Evolutionary conservation across 1,140 invertebrate genomes (phyloP).

Genomic region (Ceratina japonica): DNA sequence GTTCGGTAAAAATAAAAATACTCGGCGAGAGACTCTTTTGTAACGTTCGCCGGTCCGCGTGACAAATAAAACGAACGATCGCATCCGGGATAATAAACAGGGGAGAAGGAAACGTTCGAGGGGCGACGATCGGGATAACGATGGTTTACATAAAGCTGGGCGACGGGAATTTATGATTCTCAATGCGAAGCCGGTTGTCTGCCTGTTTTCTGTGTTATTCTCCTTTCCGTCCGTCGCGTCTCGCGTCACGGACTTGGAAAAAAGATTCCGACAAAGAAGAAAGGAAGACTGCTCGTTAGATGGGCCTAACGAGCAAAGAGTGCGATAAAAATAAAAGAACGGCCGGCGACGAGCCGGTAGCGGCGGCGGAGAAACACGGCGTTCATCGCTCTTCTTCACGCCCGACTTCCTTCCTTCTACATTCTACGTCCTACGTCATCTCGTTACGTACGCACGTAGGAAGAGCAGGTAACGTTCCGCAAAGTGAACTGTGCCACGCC

Average conservation of each 20-base stretch:
- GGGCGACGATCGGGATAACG: constrained; percentile 36
- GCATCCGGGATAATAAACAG: constrained; percentile 32
- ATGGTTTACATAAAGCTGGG: constrained; percentile 49
- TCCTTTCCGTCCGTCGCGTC: not conserved
- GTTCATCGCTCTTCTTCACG: constrained; percentile 48
- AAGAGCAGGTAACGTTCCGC: constrained; percentile 51
- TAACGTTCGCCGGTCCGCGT: not conserved
- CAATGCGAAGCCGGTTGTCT: constrained; percentile 40
- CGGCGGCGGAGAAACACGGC: constrained; percentile 9
- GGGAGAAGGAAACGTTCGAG: constrained; percentile 25
- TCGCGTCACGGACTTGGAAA: not conserved
- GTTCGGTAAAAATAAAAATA: not conserved
- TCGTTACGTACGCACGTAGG: constrained; percentile 52
- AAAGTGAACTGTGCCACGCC: constrained; percentile 23
- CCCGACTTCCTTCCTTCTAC: constrained; percentile 31
- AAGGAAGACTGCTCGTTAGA: constrained; percentile 50
- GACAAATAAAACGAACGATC: constrained; percentile 10
- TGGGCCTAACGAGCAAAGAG: constrained; percentile 5
- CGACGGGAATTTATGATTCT: constrained; percentile 42
- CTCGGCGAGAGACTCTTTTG: not conserved
- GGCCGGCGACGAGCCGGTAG: not conserved
- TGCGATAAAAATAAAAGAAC: constrained; percentile 25
- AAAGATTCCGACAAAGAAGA: constrained; percentile 42
- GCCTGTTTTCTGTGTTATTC: constrained; percentile 1
- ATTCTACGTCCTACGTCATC: constrained; percentile 24